These are phyloP conservation scores for Leptobrachium leishanense DNA, from an alignment of 2,113 vertebrate species.

Conservation along the genomic window DNA sequence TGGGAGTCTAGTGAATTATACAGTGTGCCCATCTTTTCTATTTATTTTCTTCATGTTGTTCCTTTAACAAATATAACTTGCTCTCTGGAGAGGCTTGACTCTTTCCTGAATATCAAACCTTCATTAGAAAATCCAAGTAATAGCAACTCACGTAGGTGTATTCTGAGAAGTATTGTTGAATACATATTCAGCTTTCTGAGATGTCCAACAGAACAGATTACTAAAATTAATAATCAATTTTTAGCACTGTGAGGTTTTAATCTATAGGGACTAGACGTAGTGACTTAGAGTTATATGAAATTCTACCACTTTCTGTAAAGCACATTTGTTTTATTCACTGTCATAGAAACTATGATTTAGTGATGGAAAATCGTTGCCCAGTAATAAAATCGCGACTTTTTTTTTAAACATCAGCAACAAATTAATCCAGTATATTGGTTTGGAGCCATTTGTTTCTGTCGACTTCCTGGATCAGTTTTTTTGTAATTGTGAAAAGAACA, in stretches of 20 bases:
- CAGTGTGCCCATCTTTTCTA: no score
- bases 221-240: no score
- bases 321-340: conserved; percentile 37
- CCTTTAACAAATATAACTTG: no score
- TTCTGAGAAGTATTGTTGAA: no score
- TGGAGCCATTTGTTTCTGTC: conserved; percentile 25
- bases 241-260: background rate
- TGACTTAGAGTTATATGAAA: conserved; percentile 14
- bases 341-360: conserved; percentile 32
- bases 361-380: conserved; percentile 16
- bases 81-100: no score
- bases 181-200: no score
- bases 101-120: no score
- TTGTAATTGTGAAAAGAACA: conserved; percentile 17
- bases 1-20: no score
- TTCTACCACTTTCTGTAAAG: conserved; percentile 27
- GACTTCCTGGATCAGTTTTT: conserved; percentile 2
- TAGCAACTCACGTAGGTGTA: no score
- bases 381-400: conserved; percentile 35
- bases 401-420: conserved; percentile 34
- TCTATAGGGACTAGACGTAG: conserved; percentile 5
- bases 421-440: conserved; percentile 22
- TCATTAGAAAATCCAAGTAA: no score
- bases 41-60: no score
- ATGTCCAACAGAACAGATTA: no score